Evolutionary conservation across 2,888 invertebrate species (phyloP).

Genomic region (Psylliodes chrysocephalus): DNA sequence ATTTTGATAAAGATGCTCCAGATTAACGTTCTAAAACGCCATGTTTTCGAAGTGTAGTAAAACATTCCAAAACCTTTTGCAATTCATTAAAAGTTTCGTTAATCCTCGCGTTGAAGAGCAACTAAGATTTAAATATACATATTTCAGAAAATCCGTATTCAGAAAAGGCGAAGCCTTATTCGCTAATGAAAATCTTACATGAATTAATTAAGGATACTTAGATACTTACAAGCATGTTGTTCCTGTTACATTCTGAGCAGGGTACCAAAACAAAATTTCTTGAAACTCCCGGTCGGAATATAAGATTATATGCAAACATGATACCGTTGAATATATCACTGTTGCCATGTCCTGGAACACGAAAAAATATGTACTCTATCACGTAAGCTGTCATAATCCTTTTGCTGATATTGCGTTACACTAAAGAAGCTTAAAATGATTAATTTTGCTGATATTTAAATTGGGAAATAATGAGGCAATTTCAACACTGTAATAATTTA

Average conservation of each 20-base stretch:
- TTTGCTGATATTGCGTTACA: constrained; percentile 8
- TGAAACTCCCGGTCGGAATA: constrained; percentile 85
- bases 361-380: constrained; percentile 4
- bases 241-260: constrained; percentile 78
- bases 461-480: no score
- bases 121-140: constrained; percentile 13
- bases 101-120: background rate
- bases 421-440: constrained; percentile 15
- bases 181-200: constrained; percentile 22
- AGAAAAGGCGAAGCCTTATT: constrained; percentile 1
- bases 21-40: no score
- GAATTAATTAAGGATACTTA: constrained; percentile 58
- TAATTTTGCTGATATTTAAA: no score
- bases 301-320: constrained; percentile 75
- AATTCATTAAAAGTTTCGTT: constrained; percentile 11
- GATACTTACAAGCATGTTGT: constrained; percentile 73
- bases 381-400: constrained; percentile 1
- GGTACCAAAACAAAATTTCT: constrained; percentile 84
- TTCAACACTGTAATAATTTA: no score
- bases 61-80: background rate
- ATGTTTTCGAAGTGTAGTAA: background rate
- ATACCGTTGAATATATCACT: constrained; percentile 82
- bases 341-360: constrained; percentile 66
- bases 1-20: no score
- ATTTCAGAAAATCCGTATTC: constrained; percentile 4